A percentile compares a stretch with the other conserved stretches of the same genome.
These are phyloP conservation scores for Myotis vivesi DNA, from an alignment of 2,797 vertebrate genomes.

Conservation along the genomic window DNA sequence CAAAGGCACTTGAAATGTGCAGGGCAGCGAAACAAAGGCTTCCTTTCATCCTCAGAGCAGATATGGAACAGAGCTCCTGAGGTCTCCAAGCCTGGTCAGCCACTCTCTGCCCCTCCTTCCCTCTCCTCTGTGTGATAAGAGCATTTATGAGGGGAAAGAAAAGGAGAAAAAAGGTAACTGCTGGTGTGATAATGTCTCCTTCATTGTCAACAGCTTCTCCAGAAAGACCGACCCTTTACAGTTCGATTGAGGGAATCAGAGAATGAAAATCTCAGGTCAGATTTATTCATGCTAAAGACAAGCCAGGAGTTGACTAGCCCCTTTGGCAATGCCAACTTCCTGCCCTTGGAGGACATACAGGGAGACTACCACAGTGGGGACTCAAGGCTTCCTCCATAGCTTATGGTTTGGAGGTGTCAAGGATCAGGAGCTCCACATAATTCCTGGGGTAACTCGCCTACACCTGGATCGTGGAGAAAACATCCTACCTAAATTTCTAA, in stretches of 20 bases:
- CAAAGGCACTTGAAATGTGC: slow-evolving; percentile 67
- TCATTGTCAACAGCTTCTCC: slow-evolving; percentile 15
- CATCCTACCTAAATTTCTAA: neutral
- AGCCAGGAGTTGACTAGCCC: neutral
- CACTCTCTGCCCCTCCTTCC: neutral
- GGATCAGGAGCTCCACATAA: neutral
- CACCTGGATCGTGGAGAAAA: neutral
- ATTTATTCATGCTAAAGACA: neutral
- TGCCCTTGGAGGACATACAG: neutral
- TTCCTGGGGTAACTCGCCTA: neutral
- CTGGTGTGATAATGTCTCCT: neutral
- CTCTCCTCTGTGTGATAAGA: neutral
- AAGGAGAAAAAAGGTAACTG: neutral
- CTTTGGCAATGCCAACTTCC: neutral
- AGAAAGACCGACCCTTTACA: neutral
- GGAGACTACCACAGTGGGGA: neutral
- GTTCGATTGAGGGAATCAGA: neutral
- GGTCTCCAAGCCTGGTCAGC: neutral
- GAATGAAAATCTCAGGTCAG: neutral
- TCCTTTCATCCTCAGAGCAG: slow-evolving; percentile 71
- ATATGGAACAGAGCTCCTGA: slow-evolving; percentile 52
- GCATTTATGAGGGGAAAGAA: neutral
- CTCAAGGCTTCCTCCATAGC: neutral
- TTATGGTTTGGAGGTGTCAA: neutral
- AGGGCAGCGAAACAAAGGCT: slow-evolving; percentile 66